These are phyloP conservation scores for Sinotaia quadrata DNA, from an alignment of 2,888 invertebrate species.

Conservation along the genomic window DNA sequence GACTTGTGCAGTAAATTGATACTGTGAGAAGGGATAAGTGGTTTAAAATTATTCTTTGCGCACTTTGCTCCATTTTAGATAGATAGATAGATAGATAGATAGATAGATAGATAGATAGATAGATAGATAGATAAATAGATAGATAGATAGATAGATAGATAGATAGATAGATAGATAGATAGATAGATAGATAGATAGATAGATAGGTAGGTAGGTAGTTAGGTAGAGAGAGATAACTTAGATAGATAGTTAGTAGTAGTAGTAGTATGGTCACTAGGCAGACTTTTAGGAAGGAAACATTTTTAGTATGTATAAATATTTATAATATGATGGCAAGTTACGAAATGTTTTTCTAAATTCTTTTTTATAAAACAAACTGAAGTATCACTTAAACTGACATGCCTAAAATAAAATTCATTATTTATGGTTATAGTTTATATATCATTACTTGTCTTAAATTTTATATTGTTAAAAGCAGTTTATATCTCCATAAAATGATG, in stretches of 20 bases:
- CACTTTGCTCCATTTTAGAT: too few species aligned
- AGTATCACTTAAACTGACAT: neutral
- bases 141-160: constrained; percentile 11
- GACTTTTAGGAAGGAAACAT: neutral
- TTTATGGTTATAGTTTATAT: neutral
- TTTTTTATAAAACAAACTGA: neutral
- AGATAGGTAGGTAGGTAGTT: neutral
- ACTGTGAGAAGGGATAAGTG: too few species aligned
- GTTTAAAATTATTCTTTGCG: neutral
- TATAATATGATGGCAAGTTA: neutral
- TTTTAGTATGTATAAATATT: neutral
- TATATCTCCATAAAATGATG: neutral
- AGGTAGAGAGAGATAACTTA: neutral
- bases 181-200: constrained; percentile 11
- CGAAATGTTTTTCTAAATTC: neutral
- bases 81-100: constrained; percentile 3
- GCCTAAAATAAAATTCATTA: neutral
- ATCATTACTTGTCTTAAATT: neutral
- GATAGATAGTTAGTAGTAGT: neutral
- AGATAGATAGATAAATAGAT: too few species aligned
- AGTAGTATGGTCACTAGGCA: neutral
- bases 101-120: constrained; percentile 11
- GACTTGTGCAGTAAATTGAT: too few species aligned
- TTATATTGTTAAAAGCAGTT: neutral
- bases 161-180: constrained; percentile 11